Evolutionary conservation across 2,113 vertebrate genomes (phyloP).

Genomic region (Platichthys stellatus): DNA sequence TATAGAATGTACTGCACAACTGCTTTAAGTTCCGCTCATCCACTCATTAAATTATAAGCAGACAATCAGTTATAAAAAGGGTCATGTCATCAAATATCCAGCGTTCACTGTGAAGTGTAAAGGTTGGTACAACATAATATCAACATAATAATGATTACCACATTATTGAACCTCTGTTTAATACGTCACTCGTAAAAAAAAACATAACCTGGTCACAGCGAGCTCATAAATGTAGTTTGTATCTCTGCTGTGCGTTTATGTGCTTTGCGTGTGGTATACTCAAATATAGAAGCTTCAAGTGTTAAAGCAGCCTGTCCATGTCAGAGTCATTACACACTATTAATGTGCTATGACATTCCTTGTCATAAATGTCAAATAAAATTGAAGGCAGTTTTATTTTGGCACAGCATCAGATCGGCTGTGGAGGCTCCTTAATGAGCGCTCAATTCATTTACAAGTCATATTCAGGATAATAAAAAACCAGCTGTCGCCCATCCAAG

Average conservation of each 20-base stretch:
- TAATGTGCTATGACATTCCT: conserved; percentile 11
- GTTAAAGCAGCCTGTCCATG: conserved; percentile 6
- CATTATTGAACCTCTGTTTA: background rate
- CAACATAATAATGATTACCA: background rate
- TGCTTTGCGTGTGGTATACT: background rate
- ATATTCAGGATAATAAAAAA: background rate
- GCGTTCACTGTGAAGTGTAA: background rate
- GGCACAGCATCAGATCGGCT: background rate
- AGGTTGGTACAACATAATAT: background rate
- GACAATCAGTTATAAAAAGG: background rate
- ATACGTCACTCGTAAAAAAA: background rate
- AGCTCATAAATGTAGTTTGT: background rate
- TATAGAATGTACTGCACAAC: background rate
- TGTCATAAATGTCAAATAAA: conserved; percentile 23
- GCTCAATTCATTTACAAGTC: background rate
- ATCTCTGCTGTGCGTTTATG: background rate
- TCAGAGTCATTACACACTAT: conserved; percentile 3
- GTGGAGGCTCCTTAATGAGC: background rate
- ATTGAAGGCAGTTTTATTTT: background rate
- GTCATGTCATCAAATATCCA: background rate
- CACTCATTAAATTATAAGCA: background rate
- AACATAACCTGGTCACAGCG: background rate
- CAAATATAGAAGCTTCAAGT: background rate
- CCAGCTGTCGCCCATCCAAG: background rate
- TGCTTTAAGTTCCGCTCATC: background rate